Evolutionary conservation across 30 jellyfish, hydroid and myxozoan species (phyloP), one percentile per base, ranked within the genome.

Genomic region (Hydractinia symbiolongicarpus): DNA sequence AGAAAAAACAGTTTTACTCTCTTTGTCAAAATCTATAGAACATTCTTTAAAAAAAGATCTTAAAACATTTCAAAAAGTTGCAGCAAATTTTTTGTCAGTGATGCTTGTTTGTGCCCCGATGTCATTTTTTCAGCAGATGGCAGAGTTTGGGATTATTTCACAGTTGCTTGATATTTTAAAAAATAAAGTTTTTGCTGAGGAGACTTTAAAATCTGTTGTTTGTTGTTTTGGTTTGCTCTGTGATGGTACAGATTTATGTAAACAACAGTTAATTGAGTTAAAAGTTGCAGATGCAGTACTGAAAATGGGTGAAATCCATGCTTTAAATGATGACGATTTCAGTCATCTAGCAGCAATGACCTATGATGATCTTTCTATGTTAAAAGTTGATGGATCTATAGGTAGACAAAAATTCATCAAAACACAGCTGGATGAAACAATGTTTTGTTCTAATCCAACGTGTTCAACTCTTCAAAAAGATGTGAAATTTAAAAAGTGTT

Each of bases 211-310:
- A 84, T 78, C 86, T 5, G 71, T 78, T 6, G 51, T 78, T 78
- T 78, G 86, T 56, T 78, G 86, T 30, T 55, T 78, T 57, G 83
- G 86, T 13, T 62, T 78, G 86, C 64, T 78, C 50, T 78, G 86
- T 61, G 86, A 78, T 78, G 86, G 86, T 9, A 56, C 86, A 13
- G 62, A 21, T 44, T 13, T n/a, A 6, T 78, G 86, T 61, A 78
- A 78, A 78, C n/a, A 61, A 51, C 83, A 78, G 30, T 61, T 78
- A 6, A 30, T 56, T 9, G 86, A 78, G 56, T 57, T 55, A n/a
- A 53, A 78, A 15, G 86, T 78, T 8, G 86, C 83, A 6, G 55
- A 78, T 58, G 56, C 71, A 13, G 55, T 78, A n/a, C 61, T 55
- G 8, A 14, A 61, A 6, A 61, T 78, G 68, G 86, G 86, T 20